Evolutionary conservation across 2,888 invertebrate genomes (phyloP), one percentile per base, ranked within the genome.

Genomic region (Caenorhabditis sinica): DNA sequence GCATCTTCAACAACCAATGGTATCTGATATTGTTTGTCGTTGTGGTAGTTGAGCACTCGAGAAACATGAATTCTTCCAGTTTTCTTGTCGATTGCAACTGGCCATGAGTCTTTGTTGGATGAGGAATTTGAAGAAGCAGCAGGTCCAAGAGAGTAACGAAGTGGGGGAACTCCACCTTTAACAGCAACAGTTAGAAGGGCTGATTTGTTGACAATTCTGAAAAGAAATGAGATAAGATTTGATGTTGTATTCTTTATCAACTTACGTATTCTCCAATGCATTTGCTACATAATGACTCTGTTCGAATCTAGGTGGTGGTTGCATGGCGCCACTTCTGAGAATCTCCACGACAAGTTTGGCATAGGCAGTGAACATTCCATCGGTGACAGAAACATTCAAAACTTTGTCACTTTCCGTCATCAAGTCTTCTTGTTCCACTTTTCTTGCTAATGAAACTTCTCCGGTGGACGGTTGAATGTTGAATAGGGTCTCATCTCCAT

Each of bases 311-410:
- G 90, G 89, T 9, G 88, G 82, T 13, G 80, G 76, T 17, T 84
- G 77, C 69, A 86, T 56, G 9, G 53, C 63, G 45, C 89, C 90
- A 23, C 84, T 82, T 25, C 85, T 63, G 17, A 69, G 25, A 20
- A 85, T 45, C 2, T 73, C 86, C 11, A 94, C 93, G 51, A 90
- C 89, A 11, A 94, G 93, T 49, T 93, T 90, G 0, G 96, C 95
- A 93, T 96, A 97, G 87, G 95, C 96, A 9, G 96, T 97, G 94
- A 97, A 97, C 49, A 97, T 96, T 43, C 97, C 97, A 94, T 98
- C 98, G 75, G 96, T 96, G 51, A 97, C 97, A 1, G 97, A 97
- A 43, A 98, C 95, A 94, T 98, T 98, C 82, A 98, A 94, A 82
- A 95, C 94, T 33, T 89, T 88, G 23, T 68, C 65, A n/a, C 17